phyloP scores from a whole-genome alignment of 2,797 vertebrate genomes.

The Eospalax fontanierii region DNA sequence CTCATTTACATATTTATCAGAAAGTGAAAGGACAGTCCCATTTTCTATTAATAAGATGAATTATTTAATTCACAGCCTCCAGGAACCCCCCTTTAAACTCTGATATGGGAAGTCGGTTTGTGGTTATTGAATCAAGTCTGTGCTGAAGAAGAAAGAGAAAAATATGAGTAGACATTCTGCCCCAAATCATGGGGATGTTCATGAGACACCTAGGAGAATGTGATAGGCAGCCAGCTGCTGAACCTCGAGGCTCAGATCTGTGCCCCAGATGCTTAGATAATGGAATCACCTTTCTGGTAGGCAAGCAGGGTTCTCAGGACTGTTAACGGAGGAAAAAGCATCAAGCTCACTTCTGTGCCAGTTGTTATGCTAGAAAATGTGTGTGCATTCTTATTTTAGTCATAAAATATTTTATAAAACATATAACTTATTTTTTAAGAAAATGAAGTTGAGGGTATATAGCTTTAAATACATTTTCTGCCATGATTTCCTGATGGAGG shows the following conservation, averaged over 20 bases:
- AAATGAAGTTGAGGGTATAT: background rate
- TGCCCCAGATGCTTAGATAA: background rate
- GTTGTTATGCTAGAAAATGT: rapidly evolving
- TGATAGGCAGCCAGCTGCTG: rapidly evolving
- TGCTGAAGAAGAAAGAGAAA: background rate
- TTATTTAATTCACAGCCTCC: background rate
- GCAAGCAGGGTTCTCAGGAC: background rate
- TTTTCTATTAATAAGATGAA: constrained; percentile 34
- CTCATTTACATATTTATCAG: constrained; percentile 59
- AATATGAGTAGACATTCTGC: background rate
- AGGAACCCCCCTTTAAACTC: background rate
- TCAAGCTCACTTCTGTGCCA: rapidly evolving
- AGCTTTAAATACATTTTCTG: background rate
- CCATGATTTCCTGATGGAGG: background rate
- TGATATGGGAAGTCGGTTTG: background rate
- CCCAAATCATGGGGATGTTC: background rate
- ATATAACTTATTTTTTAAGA: background rate
- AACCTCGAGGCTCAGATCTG: rapidly evolving
- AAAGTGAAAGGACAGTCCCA: background rate
- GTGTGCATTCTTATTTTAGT: background rate
- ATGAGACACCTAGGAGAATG: background rate
- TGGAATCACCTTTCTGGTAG: background rate
- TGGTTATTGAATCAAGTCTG: background rate
- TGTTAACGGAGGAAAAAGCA: background rate
- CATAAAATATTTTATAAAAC: background rate